These are phyloP conservation scores for Stegastes partitus DNA, from an alignment of 2,113 vertebrate genomes.

Conservation along the genomic window DNA sequence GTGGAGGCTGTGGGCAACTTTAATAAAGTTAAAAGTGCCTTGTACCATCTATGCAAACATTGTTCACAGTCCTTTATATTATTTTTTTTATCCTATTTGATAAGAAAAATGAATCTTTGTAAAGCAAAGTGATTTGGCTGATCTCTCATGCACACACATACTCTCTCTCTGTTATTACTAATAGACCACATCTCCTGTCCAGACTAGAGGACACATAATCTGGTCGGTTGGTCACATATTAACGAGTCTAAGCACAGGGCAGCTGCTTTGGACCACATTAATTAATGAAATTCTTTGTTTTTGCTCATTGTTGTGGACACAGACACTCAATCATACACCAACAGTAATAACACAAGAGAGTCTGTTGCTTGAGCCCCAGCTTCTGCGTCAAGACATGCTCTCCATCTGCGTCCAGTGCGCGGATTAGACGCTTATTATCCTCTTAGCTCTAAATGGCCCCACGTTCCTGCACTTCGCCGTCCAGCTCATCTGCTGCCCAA, in stretches of 20 bases:
- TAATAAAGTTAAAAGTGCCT: no score
- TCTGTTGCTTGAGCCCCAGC: slow-evolving; percentile 45
- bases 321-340: slow-evolving; percentile 1
- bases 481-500: slow-evolving; percentile 54
- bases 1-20: background rate
- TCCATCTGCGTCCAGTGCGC: slow-evolving; percentile 83
- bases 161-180: background rate
- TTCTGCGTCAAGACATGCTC: slow-evolving; percentile 68
- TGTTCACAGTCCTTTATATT: background rate
- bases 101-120: background rate
- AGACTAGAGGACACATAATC: background rate
- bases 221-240: background rate
- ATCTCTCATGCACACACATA: slow-evolving; percentile 9
- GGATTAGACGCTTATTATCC: slow-evolving; percentile 87
- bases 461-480: slow-evolving; percentile 61
- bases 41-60: no score
- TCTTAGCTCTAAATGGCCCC: slow-evolving; percentile 86
- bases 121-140: slow-evolving; percentile 2
- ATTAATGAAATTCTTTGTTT: slow-evolving; percentile 23
- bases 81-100: background rate
- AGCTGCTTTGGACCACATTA: background rate
- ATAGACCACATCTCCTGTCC: background rate
- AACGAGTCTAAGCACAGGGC: no score
- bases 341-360: slow-evolving; percentile 7
- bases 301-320: slow-evolving; percentile 7